Percentiles rank a stretch among this genome's conserved stretches.
Conservation (phyloP, 2,113 vertebrate species). For the Aegotheles bennettii region DNA sequence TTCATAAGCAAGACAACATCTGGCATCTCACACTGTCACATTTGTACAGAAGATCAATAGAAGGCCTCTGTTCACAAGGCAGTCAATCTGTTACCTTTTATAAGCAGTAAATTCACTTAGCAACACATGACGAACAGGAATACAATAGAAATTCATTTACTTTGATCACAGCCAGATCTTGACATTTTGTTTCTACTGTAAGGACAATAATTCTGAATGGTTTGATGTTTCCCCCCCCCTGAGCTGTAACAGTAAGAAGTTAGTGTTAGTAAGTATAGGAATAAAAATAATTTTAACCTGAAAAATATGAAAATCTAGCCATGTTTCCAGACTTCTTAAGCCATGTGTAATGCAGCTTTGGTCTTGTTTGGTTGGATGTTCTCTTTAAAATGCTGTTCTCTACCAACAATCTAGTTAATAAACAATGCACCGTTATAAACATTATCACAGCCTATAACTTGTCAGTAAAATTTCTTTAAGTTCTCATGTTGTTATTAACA, state of each 20-base stretch:
- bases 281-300: not conserved
- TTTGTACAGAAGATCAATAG: slow-evolving; percentile 4
- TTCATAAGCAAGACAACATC: not conserved
- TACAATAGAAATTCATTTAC: not conserved
- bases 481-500: not conserved
- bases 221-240: not conserved
- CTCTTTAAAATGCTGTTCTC: not conserved
- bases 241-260: not conserved
- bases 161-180: slow-evolving; percentile 1
- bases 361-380: not conserved
- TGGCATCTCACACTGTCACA: not conserved
- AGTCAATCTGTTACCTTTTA: not conserved
- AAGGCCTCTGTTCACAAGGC: not conserved
- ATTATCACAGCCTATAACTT: not conserved
- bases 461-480: not conserved
- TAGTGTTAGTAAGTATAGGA: not conserved
- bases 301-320: not conserved
- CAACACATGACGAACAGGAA: not conserved
- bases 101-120: slow-evolving; percentile 1
- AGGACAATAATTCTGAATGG: not conserved
- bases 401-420: not conserved
- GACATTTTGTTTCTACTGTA: slow-evolving; percentile 22
- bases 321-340: not conserved
- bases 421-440: not conserved
- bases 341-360: not conserved